These are phyloP conservation scores for Minunthozetes semirufus DNA, from an alignment of 2,888 invertebrate species.

Conservation along the genomic window DNA sequence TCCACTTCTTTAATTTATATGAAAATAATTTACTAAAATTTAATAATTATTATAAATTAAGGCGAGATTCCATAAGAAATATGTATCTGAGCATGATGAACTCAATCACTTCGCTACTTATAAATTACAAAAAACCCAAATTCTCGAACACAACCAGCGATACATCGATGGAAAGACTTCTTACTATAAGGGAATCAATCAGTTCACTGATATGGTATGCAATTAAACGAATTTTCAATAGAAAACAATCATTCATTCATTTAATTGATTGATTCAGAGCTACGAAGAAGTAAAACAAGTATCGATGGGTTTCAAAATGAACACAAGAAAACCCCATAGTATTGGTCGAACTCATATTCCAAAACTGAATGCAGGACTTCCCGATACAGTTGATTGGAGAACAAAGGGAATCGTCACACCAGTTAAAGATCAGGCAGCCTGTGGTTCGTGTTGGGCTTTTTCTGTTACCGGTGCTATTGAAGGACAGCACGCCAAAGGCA, in stretches of 20 bases:
- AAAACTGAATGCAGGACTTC: constrained; percentile 51
- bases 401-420: constrained; percentile 58
- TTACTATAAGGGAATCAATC: constrained; percentile 4
- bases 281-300: no score
- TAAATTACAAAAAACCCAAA: no score
- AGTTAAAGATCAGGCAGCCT: constrained; percentile 79
- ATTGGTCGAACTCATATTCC: no score
- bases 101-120: no score
- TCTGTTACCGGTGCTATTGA: constrained; percentile 71
- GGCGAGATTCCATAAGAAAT: no score
- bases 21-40: no score
- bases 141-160: neutral
- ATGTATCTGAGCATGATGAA: no score
- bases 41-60: no score
- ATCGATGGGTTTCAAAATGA: neutral
- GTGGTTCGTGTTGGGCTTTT: constrained; percentile 67
- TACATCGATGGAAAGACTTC: neutral
- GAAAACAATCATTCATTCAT: no score
- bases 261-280: no score
- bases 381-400: constrained; percentile 80
- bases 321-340: neutral
- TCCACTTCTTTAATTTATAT: no score
- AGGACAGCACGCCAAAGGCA: constrained; percentile 70
- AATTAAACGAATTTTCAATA: neutral
- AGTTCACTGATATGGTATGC: constrained; percentile 8